phyloP scores from a whole-genome alignment of 2,888 invertebrate genomes.

The Cryptus viduatorius region DNA sequence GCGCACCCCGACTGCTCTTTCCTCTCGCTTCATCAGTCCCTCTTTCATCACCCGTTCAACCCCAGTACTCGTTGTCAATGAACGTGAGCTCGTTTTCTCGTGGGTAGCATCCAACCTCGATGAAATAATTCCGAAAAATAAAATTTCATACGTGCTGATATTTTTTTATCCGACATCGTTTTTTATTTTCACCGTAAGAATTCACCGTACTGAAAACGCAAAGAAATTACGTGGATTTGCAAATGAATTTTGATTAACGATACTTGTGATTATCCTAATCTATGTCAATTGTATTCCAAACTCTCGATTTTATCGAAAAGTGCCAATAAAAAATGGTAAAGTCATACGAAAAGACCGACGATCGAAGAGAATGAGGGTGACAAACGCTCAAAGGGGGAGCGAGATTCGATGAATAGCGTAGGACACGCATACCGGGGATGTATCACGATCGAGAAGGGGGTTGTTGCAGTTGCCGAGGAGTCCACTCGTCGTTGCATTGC shows the following conservation, averaged over 20 bases:
- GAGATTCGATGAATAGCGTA: constrained; percentile 10
- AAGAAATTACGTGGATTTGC: too few relatives aligned
- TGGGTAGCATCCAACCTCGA: neutral
- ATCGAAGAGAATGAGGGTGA: neutral
- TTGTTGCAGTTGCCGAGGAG: constrained; percentile 15
- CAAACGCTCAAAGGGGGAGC: neutral
- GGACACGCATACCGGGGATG: constrained; percentile 11
- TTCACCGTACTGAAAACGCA: too few relatives aligned
- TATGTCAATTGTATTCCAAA: too few relatives aligned
- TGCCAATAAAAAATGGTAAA: neutral
- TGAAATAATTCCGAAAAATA: neutral
- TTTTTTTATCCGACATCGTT: too few relatives aligned
- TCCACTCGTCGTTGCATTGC: constrained; percentile 50
- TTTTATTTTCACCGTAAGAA: too few relatives aligned
- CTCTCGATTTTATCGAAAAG: neutral
- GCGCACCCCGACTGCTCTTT: constrained; percentile 32
- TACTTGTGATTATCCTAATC: too few relatives aligned
- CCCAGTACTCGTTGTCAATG: constrained; percentile 49
- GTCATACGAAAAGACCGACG: neutral
- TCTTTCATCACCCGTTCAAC: constrained; percentile 50
- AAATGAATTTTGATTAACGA: too few relatives aligned
- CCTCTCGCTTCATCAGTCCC: constrained; percentile 60
- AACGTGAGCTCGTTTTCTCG: constrained; percentile 36
- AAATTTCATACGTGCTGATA: constrained; percentile 13
- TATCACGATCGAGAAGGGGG: constrained; percentile 19